Percentiles rank a stretch among this genome's conserved stretches.
Conservation (phyloP, 2,797 vertebrate genomes). For the Scyliorhinus canicula region DNA sequence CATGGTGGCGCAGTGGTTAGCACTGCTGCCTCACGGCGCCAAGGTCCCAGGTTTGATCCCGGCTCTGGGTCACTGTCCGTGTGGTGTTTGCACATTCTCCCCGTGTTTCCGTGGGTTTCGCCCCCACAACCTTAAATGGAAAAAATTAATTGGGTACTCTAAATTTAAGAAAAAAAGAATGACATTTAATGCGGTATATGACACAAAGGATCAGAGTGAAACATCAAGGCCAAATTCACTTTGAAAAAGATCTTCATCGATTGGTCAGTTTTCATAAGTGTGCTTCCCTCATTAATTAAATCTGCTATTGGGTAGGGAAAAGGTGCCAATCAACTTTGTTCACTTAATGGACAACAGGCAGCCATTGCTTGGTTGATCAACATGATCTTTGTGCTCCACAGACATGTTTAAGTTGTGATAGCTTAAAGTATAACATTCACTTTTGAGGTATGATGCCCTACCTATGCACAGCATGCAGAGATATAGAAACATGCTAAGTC, state of each 20-base stretch:
- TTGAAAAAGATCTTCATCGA: neutral
- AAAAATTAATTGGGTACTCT: too few relatives aligned
- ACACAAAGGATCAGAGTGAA: neutral
- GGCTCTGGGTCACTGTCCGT: too few relatives aligned
- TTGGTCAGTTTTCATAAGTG: neutral
- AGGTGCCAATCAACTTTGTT: neutral
- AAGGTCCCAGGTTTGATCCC: too few relatives aligned
- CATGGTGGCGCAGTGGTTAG: too few relatives aligned
- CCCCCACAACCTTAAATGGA: too few relatives aligned
- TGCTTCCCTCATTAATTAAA: neutral
- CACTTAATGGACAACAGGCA: neutral
- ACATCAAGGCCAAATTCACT: neutral
- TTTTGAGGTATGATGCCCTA: neutral
- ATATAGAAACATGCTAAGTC: neutral
- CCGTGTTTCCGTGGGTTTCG: too few relatives aligned
- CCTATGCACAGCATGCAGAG: neutral
- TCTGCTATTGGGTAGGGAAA: neutral
- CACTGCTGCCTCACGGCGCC: too few relatives aligned
- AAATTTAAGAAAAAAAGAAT: too few relatives aligned
- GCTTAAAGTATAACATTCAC: neutral
- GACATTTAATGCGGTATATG: too few relatives aligned
- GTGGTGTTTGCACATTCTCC: too few relatives aligned
- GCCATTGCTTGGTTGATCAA: neutral
- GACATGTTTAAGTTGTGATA: neutral
- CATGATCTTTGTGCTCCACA: neutral